Evolutionary conservation across 2,888 invertebrate genomes (phyloP).

Genomic region (Ryuthela nishihirai): DNA sequence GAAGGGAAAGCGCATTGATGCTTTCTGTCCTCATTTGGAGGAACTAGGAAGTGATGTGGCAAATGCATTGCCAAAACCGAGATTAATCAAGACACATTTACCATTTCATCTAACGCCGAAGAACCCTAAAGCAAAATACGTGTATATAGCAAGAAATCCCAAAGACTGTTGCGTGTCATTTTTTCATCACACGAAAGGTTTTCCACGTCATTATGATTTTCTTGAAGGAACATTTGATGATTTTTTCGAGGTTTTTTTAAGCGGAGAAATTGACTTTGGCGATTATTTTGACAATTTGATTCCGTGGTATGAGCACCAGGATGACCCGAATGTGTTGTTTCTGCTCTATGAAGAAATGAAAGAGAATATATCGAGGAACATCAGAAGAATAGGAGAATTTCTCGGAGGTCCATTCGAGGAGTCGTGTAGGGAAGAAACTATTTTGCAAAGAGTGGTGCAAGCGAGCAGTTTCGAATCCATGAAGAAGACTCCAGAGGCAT

Average conservation of each 20-base stretch:
- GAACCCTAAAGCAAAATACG: constrained; percentile 35
- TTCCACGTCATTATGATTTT: constrained; percentile 4
- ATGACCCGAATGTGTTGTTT: constrained; percentile 47
- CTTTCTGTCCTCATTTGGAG: constrained; percentile 19
- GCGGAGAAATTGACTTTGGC: constrained; percentile 46
- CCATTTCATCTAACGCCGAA: constrained; percentile 40
- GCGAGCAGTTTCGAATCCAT: constrained; percentile 7
- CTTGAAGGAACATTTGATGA: constrained; percentile 45
- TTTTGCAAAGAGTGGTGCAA: constrained; percentile 6
- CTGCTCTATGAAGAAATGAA: constrained; percentile 52
- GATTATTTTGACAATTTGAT: constrained; percentile 36
- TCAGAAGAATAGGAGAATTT: constrained; percentile 40
- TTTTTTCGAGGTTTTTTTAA: constrained; percentile 50
- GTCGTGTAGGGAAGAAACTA: not conserved
- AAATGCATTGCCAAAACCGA: constrained; percentile 1
- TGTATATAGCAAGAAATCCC: constrained; percentile 54
- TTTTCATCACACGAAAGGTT: constrained; percentile 46
- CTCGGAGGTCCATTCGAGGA: constrained; percentile 23
- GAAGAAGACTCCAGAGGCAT: constrained; percentile 5
- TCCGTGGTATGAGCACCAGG: constrained; percentile 22
- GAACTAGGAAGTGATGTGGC: constrained; percentile 4
- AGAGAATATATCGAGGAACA: constrained; percentile 24
- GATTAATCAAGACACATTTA: constrained; percentile 45
- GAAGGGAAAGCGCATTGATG: constrained; percentile 1
- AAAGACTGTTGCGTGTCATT: constrained; percentile 53